Base-by-base conservation (phyloP, 2,888 invertebrate species). In the Halictus quadricinctus region DNA sequence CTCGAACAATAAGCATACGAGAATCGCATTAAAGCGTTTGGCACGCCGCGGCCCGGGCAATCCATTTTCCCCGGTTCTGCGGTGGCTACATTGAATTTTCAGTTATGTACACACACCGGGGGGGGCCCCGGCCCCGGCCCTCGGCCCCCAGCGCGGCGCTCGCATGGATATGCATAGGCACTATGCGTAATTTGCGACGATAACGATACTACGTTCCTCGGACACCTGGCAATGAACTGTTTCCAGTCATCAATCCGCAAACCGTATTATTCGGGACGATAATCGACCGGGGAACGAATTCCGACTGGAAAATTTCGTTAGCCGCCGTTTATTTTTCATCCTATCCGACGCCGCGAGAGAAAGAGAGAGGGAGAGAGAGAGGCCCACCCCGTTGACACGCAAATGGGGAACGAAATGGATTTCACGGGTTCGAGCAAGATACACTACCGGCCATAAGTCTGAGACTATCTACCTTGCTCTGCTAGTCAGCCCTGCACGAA, bases 221-320 rank as follows among this genome's bases (percentile, higher is more conserved):
- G 70, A 81, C 86, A 85, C 80, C 82, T 85, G 77, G 76, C 85
- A 75, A 80, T 82, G 82, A 86, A 85, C 83, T 78, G 83, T 85
- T 85, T 80, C 78, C 80, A 78, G 72, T 78, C 77, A 75, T 83
- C 83, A 77, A 85, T 86, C 76, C 81, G 79, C 54, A 79, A 79
- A 76, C 79, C 76, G 73, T 73, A 85, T 85, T 81, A 86, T 76
- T 72, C 72, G 50, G 25, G 29, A 10, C 76, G 75, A 72, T 85
- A 79, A 85, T 75, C 70, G 60, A 48, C 54, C 54, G 50, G 48
- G 12, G 29, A 84, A 80, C 64, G 84, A 84, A 80, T 80, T 66
- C 36, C 74, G 21, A 43, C 29, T n/a, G 69, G 60, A 70, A 76
- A 84, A 74, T 80, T 76, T 76, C 74, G 64, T 82, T 73, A 73